Percentiles rank a stretch among this genome's conserved stretches.
Conservation (phyloP, 2,888 invertebrate genomes). For the Argynnis bischoffii region DNA sequence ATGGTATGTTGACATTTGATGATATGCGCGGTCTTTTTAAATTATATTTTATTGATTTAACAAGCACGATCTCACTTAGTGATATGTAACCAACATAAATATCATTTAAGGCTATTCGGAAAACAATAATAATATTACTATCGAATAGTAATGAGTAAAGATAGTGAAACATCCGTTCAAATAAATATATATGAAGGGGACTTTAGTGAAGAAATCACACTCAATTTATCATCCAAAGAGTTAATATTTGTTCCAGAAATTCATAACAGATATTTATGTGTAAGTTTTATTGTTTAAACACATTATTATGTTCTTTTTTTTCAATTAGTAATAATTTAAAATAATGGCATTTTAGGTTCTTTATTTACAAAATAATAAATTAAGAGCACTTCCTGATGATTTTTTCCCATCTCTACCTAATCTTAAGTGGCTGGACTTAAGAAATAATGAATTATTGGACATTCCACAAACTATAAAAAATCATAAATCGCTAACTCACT, state of each 20-base stretch:
- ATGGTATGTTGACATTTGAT: neutral
- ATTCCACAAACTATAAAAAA: constrained; percentile 82
- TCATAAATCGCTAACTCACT: constrained; percentile 82
- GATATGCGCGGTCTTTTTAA: constrained; percentile 12
- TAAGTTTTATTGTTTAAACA: constrained; percentile 48
- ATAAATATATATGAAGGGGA: constrained; percentile 62
- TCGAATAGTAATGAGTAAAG: constrained; percentile 24
- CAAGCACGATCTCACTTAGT: neutral
- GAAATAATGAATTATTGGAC: constrained; percentile 81
- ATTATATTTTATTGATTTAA: constrained; percentile 13
- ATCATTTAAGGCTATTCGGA: neutral
- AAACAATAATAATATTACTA: neutral
- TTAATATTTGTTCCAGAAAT: constrained; percentile 55
- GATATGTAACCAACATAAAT: neutral
- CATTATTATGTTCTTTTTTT: neutral
- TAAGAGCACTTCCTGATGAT: constrained; percentile 79
- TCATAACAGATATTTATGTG: constrained; percentile 53
- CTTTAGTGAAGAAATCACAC: constrained; percentile 55
- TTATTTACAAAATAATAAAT: constrained; percentile 79
- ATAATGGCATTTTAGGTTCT: constrained; percentile 60
- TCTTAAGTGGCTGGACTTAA: constrained; percentile 85
- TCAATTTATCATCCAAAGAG: constrained; percentile 58
- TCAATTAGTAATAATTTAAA: neutral
- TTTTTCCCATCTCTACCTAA: constrained; percentile 80
- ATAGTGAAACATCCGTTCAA: constrained; percentile 39